Conservation (phyloP, 2,113 vertebrate species). For the Ibidorhyncha struthersii region DNA sequence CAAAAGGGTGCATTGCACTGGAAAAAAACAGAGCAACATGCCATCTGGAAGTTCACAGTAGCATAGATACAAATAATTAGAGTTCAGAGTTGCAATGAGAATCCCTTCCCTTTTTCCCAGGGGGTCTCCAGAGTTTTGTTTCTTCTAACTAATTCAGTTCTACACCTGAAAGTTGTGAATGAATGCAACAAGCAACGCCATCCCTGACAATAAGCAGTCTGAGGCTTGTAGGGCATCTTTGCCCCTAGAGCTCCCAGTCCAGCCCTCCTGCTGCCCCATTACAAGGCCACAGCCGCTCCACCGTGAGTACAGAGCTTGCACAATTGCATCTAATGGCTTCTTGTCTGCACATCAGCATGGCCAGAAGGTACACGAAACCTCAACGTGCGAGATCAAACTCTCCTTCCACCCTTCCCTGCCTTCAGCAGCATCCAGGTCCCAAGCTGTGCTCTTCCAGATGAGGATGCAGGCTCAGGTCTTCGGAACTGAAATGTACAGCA, state of each 20-base stretch:
- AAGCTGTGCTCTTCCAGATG: neutral
- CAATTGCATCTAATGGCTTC: fast-evolving
- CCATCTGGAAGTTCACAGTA: constrained; percentile 47
- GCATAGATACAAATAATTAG: constrained; percentile 27
- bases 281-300: neutral
- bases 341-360: neutral
- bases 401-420: neutral
- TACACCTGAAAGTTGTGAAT: neutral
- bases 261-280: neutral
- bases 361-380: neutral
- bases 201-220: neutral
- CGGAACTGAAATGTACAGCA: fast-evolving
- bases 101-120: neutral
- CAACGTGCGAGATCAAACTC: fast-evolving
- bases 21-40: neutral
- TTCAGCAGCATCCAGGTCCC: neutral
- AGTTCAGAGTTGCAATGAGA: neutral
- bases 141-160: neutral
- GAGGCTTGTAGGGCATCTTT: neutral
- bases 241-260: neutral
- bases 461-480: neutral
- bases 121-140: neutral
- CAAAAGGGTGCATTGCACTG: neutral
- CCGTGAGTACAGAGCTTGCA: neutral
- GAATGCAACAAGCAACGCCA: neutral